Percentiles rank a stretch among this genome's conserved stretches.
phyloP scores from a whole-genome alignment of 2,888 invertebrate genomes.

The Lucinisca nassula region DNA sequence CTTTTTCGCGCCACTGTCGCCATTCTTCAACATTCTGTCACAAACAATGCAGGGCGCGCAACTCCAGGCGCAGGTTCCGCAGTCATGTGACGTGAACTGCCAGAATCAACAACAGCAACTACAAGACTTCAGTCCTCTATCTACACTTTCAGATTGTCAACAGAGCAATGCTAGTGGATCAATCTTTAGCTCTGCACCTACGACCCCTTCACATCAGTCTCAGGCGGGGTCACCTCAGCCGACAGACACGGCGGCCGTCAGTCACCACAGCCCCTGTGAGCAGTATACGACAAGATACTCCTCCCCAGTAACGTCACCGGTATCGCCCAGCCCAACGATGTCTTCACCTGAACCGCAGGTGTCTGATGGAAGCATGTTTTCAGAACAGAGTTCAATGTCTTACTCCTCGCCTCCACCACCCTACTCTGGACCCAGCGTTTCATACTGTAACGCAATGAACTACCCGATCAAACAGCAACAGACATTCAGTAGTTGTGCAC shows the following conservation, averaged over 20 bases:
- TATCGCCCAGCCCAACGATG: conserved; percentile 78
- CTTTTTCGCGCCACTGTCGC: conserved; percentile 84
- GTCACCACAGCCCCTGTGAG: conserved; percentile 68
- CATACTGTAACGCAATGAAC: conserved; percentile 81
- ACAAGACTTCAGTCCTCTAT: conserved; percentile 59
- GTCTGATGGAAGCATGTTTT: conserved; percentile 61
- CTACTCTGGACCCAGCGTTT: conserved; percentile 73
- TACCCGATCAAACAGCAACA: conserved; percentile 91
- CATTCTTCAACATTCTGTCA: conserved; percentile 84
- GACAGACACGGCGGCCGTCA: conserved; percentile 64
- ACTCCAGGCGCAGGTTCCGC: conserved; percentile 73
- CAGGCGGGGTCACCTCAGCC: conserved; percentile 71
- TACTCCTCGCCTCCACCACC: conserved; percentile 80
- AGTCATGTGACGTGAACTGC: conserved; percentile 57
- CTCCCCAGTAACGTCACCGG: conserved; percentile 75
- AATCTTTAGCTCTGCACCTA: conserved; percentile 74
- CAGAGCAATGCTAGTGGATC: conserved; percentile 58
- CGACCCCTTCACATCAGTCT: conserved; percentile 74
- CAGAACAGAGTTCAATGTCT: conserved; percentile 71
- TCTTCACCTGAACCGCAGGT: conserved; percentile 81
- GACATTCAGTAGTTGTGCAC: conserved; percentile 90
- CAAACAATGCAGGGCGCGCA: conserved; percentile 77
- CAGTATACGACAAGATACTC: conserved; percentile 79
- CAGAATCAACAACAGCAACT: conserved; percentile 58
- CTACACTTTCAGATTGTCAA: conserved; percentile 62